Conservation (phyloP, 1,140 invertebrate genomes). For the Rhyzopertha dominica region DNA sequence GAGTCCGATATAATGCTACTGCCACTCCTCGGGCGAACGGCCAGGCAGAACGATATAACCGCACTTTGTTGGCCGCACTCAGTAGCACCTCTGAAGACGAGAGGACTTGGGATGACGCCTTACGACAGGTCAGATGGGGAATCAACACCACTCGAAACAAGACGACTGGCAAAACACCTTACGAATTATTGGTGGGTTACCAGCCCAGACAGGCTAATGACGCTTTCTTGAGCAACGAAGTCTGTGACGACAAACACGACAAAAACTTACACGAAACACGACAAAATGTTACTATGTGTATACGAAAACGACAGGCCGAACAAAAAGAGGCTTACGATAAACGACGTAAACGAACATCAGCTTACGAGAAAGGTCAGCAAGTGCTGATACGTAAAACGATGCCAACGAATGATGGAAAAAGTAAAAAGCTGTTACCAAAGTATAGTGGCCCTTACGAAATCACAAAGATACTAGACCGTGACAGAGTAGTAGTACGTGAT, state of each 20-base stretch:
- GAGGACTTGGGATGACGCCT: conserved; percentile 28
- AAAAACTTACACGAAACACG: background rate
- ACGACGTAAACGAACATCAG: background rate
- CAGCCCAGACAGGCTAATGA: conserved; percentile 2
- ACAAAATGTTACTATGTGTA: too few relatives aligned
- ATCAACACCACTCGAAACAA: too few relatives aligned
- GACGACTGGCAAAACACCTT: conserved; percentile 7
- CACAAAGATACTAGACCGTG: conserved; percentile 18
- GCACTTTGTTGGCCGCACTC: conserved; percentile 25
- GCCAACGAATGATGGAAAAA: conserved; percentile 5
- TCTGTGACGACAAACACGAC: background rate
- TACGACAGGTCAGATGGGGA: conserved; percentile 30
- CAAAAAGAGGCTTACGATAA: conserved; percentile 1
- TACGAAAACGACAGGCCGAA: background rate
- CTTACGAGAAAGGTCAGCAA: background rate
- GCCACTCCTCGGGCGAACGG: too few relatives aligned
- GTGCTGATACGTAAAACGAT: background rate
- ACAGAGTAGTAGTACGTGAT: conserved; percentile 20
- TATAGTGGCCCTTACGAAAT: conserved; percentile 26
- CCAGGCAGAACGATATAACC: too few relatives aligned
- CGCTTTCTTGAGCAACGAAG: conserved; percentile 1
- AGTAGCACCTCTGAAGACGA: conserved; percentile 22
- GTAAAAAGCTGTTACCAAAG: conserved; percentile 19
- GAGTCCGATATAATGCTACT: conserved; percentile 34
- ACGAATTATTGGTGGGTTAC: conserved; percentile 11